These are phyloP conservation scores for Leptonema lineaticorne DNA, from an alignment of 1,140 invertebrate genomes.

Conservation along the genomic window DNA sequence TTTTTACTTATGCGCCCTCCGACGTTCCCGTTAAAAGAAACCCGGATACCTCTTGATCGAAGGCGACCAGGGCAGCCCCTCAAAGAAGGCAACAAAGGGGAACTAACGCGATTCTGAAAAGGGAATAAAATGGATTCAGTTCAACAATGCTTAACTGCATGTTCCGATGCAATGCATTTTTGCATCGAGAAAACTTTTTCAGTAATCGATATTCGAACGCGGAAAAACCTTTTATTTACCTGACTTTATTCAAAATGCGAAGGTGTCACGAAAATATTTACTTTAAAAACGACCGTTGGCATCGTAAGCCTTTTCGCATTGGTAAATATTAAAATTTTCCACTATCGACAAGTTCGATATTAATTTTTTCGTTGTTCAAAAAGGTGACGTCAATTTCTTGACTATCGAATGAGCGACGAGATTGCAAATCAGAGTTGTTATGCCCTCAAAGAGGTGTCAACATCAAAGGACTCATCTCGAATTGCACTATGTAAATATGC, in stretches of 20 bases:
- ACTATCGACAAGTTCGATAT: no score
- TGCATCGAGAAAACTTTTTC: conserved; percentile 7
- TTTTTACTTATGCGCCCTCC: background rate
- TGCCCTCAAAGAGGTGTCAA: no score
- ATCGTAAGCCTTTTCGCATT: no score
- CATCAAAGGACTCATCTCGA: no score
- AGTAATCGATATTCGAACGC: background rate
- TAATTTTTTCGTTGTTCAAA: no score
- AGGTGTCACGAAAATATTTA: background rate
- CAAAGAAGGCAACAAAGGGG: background rate
- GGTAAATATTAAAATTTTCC: no score
- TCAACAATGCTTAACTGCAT: background rate
- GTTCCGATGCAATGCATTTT: background rate
- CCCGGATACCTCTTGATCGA: background rate
- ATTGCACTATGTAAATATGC: no score
- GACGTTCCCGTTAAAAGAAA: background rate
- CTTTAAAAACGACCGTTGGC: no score
- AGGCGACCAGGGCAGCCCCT: background rate
- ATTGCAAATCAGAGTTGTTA: no score
- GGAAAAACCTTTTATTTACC: background rate
- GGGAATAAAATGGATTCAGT: background rate
- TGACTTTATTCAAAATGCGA: background rate
- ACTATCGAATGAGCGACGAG: no score
- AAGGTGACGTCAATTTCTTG: no score
- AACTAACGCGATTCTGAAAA: background rate